phyloP scores from a whole-genome alignment of 35 echinoderm and acorn worm genomes.

The Lytechinus pictus region DNA sequence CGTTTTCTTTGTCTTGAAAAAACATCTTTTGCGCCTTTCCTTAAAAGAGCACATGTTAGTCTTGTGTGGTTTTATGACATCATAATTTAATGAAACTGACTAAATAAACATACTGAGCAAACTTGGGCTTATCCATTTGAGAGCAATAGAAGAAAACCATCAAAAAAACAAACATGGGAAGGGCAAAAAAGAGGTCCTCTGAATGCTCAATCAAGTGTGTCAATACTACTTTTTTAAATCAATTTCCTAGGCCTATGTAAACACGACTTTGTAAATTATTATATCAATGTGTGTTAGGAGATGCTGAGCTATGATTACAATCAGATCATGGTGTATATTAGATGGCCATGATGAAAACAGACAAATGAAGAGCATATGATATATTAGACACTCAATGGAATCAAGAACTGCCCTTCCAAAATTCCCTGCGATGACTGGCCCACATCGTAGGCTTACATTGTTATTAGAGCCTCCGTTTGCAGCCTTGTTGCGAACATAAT shows the following conservation, averaged over 20 bases:
- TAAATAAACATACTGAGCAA: background rate
- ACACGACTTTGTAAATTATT: background rate
- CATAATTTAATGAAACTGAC: background rate
- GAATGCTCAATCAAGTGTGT: too few relatives aligned
- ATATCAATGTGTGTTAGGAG: background rate
- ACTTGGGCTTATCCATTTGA: background rate
- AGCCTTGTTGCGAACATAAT: constrained; percentile 66
- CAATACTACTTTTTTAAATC: too few relatives aligned
- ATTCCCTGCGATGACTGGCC: background rate
- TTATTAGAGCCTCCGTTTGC: constrained; percentile 18
- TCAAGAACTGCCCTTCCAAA: background rate
- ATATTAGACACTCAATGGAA: background rate
- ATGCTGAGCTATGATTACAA: background rate
- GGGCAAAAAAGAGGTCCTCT: too few relatives aligned
- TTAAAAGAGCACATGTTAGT: background rate
- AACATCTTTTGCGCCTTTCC: too few relatives aligned
- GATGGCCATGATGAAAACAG: background rate
- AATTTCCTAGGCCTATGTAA: too few relatives aligned
- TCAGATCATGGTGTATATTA: background rate
- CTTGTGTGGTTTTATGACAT: background rate
- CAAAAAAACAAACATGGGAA: too few relatives aligned
- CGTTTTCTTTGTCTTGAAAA: background rate
- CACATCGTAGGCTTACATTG: background rate
- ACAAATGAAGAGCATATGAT: background rate
- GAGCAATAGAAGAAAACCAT: too few relatives aligned